Percentiles rank a stretch among this genome's conserved stretches.
These are phyloP conservation scores for Leptinotarsa peninsularis DNA, from an alignment of 2,888 invertebrate genomes.

Conservation along the genomic window DNA sequence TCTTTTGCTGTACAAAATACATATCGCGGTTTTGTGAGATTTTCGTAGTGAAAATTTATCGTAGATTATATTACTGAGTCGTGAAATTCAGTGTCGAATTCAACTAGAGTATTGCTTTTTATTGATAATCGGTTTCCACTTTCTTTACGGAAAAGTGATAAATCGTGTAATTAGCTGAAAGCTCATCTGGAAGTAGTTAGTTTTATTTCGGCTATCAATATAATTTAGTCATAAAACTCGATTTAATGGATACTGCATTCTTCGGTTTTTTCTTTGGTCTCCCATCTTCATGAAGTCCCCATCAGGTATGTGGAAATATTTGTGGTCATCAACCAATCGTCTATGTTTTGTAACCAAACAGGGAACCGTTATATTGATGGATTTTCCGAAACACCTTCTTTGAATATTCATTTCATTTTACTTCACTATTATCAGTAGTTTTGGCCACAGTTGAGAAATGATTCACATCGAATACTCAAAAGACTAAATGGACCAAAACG, in stretches of 20 bases:
- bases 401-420: too few relatives aligned
- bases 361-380: background rate
- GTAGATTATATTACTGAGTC: too few relatives aligned
- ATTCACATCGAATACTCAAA: too few relatives aligned
- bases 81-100: background rate
- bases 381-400: background rate
- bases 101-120: slow-evolving; percentile 6
- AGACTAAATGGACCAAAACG: too few relatives aligned
- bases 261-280: slow-evolving; percentile 25
- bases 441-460: too few relatives aligned
- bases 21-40: too few relatives aligned
- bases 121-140: slow-evolving; percentile 30
- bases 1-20: too few relatives aligned
- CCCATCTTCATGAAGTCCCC: slow-evolving; percentile 28
- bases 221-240: slow-evolving; percentile 17
- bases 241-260: slow-evolving; percentile 29
- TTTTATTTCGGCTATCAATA: slow-evolving; percentile 36
- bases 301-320: slow-evolving; percentile 10
- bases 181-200: slow-evolving; percentile 35
- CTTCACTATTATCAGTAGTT: too few relatives aligned
- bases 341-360: background rate
- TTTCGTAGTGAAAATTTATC: too few relatives aligned
- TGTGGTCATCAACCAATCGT: background rate
- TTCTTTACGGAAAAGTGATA: slow-evolving; percentile 24
- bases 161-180: slow-evolving; percentile 37